Evolutionary conservation across 2,113 vertebrate genomes (phyloP).

Genomic region (Cariama cristata): DNA sequence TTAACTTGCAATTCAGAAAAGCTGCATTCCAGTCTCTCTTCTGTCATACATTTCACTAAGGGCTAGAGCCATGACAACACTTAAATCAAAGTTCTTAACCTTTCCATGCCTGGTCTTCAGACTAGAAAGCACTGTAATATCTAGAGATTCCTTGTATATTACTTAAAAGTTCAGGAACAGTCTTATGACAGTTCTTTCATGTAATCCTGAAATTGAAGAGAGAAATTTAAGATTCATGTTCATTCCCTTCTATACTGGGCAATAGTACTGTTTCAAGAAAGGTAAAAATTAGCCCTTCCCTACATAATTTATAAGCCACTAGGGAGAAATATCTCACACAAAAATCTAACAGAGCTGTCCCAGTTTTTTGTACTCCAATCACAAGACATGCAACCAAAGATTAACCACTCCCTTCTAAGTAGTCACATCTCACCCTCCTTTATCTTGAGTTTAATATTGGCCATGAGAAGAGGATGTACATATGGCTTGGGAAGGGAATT

Average conservation of each 20-base stretch:
- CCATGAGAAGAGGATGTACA: background rate
- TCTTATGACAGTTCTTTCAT: background rate
- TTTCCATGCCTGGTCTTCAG: background rate
- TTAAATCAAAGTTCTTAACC: background rate
- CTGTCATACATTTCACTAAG: background rate
- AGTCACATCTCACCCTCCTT: background rate
- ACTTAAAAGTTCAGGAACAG: background rate
- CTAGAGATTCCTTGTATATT: background rate
- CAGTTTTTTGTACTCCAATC: background rate
- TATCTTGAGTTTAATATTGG: background rate
- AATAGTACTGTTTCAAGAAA: background rate
- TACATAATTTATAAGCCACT: background rate
- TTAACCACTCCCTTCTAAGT: background rate
- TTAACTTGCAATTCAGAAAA: background rate
- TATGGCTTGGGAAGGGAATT: background rate
- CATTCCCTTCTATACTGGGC: background rate
- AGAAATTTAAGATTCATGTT: background rate
- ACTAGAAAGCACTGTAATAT: background rate
- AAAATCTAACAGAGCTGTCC: background rate
- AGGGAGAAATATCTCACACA: background rate
- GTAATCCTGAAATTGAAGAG: background rate
- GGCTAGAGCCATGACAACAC: accelerated
- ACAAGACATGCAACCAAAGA: background rate
- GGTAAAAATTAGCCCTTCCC: background rate
- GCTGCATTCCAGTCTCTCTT: background rate